Conservation (phyloP, 2,113 vertebrate genomes). For the Dolichotis patagonum region DNA sequence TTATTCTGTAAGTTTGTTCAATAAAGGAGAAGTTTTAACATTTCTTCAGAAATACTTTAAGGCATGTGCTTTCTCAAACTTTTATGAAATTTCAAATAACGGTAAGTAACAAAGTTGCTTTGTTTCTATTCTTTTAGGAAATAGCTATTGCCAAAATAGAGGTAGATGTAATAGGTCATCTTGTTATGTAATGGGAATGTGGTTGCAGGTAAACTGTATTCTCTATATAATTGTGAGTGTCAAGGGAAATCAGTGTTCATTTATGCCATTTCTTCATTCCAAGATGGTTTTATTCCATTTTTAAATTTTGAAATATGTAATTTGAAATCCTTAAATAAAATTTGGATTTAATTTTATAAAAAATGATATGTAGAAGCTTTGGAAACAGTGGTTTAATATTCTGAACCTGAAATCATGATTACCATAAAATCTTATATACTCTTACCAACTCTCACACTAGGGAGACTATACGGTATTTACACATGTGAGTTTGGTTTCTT, state of each 20-base stretch:
- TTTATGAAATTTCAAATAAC: background rate
- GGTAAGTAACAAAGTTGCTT: slow-evolving; percentile 3
- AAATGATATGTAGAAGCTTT: background rate
- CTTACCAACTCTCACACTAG: too few species aligned
- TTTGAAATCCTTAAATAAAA: slow-evolving; percentile 77
- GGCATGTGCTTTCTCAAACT: background rate
- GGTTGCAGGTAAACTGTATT: slow-evolving; percentile 48
- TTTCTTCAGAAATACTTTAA: background rate
- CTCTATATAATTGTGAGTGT: slow-evolving; percentile 41
- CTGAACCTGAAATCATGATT: background rate
- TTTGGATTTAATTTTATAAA: too few species aligned
- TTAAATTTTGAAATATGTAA: slow-evolving; percentile 76
- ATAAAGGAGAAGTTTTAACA: background rate
- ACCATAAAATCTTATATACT: too few species aligned
- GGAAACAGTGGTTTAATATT: background rate
- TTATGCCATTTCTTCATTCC: slow-evolving; percentile 55
- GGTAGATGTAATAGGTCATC: slow-evolving; percentile 45
- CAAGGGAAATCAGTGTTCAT: slow-evolving; percentile 60
- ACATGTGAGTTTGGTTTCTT: too few species aligned
- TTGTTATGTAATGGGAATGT: slow-evolving; percentile 43
- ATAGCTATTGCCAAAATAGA: slow-evolving; percentile 73
- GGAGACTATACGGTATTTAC: too few species aligned
- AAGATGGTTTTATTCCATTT: slow-evolving; percentile 68
- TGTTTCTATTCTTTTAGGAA: slow-evolving; percentile 57
- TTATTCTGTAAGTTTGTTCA: background rate